Base-by-base conservation (phyloP, 2,888 invertebrate species). In the Smittia sp. region DNA sequence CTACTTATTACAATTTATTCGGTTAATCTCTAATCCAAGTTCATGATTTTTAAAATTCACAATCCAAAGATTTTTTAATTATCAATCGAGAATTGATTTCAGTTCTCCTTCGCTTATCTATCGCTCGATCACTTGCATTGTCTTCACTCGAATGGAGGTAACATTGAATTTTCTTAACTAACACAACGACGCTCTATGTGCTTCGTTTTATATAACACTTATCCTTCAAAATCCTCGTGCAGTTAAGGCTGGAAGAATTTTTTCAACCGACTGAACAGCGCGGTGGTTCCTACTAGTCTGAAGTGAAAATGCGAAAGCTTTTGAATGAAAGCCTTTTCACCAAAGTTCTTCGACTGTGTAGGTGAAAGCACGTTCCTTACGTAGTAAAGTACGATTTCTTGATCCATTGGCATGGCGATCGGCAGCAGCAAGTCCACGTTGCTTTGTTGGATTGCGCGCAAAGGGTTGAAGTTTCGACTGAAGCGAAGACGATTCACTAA, bases 101-200 rank as follows among this genome's bases (percentile, higher is more conserved):
- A n/a, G n/a, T 32, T 32, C 9, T 32, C 3, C 9, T 32, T 32
- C 9, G 32, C 32, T n/a, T 32, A 32, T 32, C 32, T n/a, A n/a
- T n/a, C 32, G 32, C 13, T 68, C 25, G 32, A 41, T 68, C 68
- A 68, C 68, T 39, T 68, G 41, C 68, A 68, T 46, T 24, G 68
- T 46, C n/a, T 46, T 15, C n/a, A 11, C 18, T 46, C 62, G 4
- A 18, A 25, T 68, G 41, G 46, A 46, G 46, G 41, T 68, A 68
- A 68, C 68, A 68, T 68, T 68, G 68, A 68, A 68, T 68, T 68
- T 68, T 68, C 25, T n/a, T 24, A 39, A 68, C 68, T 24, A 68
- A 68, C 68, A 68, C 68, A 20, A 62, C 25, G 24, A 24, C 46
- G 13, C 39, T 68, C 22, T 68, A 46, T 68, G 24, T 68, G 46